phyloP scores from a whole-genome alignment of 2,888 invertebrate genomes.

The Hipparchia sbordonii region DNA sequence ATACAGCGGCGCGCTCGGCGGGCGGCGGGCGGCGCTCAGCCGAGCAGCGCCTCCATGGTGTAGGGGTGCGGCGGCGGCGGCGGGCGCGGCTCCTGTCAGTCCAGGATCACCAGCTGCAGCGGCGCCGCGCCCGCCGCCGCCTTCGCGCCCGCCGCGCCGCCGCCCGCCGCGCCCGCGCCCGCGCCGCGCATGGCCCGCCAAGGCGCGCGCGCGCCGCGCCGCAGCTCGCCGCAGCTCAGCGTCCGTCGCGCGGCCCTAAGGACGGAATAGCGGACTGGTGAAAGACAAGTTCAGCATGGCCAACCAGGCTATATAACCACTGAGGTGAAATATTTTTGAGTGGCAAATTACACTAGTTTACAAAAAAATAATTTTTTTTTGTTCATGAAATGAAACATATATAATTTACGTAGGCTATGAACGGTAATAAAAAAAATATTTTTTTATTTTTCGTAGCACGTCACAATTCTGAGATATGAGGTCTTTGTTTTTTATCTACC shows the following conservation, averaged over 20 bases:
- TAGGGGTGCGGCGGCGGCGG: slow-evolving; percentile 82
- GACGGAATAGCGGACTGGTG: no score
- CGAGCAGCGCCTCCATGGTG: slow-evolving; percentile 86
- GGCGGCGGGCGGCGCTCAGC: slow-evolving; percentile 54
- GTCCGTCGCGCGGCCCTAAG: slow-evolving; percentile 91
- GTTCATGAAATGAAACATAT: no score
- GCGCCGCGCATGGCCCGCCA: slow-evolving; percentile 84
- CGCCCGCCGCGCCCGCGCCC: slow-evolving; percentile 85
- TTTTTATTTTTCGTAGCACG: no score
- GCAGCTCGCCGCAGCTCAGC: slow-evolving; percentile 89
- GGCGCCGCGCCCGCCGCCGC: slow-evolving; percentile 45
- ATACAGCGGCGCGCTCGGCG: slow-evolving; percentile 49
- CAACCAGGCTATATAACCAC: no score
- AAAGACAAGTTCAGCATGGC: no score
- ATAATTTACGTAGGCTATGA: no score
- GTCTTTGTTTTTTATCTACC: no score
- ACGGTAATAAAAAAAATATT: no score
- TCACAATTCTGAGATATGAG: no score
- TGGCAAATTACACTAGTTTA: no score
- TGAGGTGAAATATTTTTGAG: neutral
- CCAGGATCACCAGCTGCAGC: slow-evolving; percentile 86
- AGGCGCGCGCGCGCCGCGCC: slow-evolving; percentile 74
- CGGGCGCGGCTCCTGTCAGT: slow-evolving; percentile 84
- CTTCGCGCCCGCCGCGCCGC: slow-evolving; percentile 81
- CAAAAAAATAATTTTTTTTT: no score